A percentile compares a stretch with the other conserved stretches of the same genome.
These are phyloP conservation scores for Celastrina argiolus DNA, from an alignment of 2,888 invertebrate species.

Conservation along the genomic window DNA sequence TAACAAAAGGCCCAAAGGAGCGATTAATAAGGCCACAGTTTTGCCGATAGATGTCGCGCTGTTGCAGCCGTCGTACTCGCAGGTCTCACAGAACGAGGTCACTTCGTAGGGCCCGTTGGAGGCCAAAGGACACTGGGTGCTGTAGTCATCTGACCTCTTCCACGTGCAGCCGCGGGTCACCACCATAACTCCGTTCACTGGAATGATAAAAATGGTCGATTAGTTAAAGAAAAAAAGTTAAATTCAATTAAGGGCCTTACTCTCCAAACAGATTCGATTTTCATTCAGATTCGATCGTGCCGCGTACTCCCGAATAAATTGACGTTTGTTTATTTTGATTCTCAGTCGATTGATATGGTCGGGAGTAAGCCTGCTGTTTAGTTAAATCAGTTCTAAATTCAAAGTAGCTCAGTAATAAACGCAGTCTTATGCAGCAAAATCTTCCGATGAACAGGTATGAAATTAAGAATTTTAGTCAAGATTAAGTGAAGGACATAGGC, in stretches of 20 bases:
- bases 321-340: too few relatives aligned
- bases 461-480: not conserved
- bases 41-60: constrained; percentile 69
- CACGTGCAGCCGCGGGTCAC: constrained; percentile 79
- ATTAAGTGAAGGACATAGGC: not conserved
- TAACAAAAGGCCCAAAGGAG: constrained; percentile 58
- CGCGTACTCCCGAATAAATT: too few relatives aligned
- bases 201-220: constrained; percentile 38
- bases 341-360: too few relatives aligned
- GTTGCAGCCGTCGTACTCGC: constrained; percentile 83
- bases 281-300: too few relatives aligned
- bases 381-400: too few relatives aligned
- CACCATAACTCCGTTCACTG: constrained; percentile 73
- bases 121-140: constrained; percentile 69
- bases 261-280: too few relatives aligned
- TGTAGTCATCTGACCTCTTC: constrained; percentile 74
- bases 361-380: too few relatives aligned
- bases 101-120: constrained; percentile 69
- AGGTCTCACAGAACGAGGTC: constrained; percentile 81
- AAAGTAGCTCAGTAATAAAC: too few relatives aligned
- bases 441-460: too few relatives aligned
- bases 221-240: not conserved
- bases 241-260: too few relatives aligned
- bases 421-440: too few relatives aligned
- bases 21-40: constrained; percentile 60